Conservation (phyloP, 2,888 invertebrate species). For the Sipunculus nudus region DNA sequence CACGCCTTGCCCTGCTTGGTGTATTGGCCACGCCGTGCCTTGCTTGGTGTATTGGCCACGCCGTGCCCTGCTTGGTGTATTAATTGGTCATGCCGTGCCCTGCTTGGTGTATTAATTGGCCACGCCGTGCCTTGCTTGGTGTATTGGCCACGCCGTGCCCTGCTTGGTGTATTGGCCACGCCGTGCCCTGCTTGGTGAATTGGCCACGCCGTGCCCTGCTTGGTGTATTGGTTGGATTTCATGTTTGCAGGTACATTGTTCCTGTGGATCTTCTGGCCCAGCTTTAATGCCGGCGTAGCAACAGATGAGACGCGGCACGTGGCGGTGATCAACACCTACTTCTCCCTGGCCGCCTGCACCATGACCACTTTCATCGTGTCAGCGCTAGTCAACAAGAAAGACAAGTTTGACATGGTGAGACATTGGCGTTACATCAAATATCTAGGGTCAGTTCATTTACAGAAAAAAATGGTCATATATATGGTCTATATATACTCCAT, state of each 20-base stretch:
- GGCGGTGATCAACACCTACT: slow-evolving; percentile 89
- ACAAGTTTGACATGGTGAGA: neutral
- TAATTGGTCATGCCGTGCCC: too few species aligned
- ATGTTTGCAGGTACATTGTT: slow-evolving; percentile 79
- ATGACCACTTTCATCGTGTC: slow-evolving; percentile 82
- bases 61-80: too few species aligned
- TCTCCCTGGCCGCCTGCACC: slow-evolving; percentile 81
- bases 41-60: too few species aligned
- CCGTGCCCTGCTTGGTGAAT: slow-evolving; percentile 96
- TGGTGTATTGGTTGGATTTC: slow-evolving; percentile 66
- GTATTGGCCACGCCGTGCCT: too few species aligned
- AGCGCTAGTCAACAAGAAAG: neutral
- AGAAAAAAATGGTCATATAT: neutral
- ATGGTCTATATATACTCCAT: too few species aligned
- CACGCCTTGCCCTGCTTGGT: too few species aligned
- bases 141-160: too few species aligned
- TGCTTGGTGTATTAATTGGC: too few species aligned
- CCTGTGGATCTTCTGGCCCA: slow-evolving; percentile 94
- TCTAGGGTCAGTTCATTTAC: neutral
- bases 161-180: too few species aligned
- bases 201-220: slow-evolving; percentile 84
- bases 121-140: too few species aligned
- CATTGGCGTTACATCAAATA: neutral
- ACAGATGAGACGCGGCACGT: slow-evolving; percentile 78
- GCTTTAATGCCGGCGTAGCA: slow-evolving; percentile 82